Base-by-base conservation (phyloP, 2,888 invertebrate species). In the Archips xylosteana region DNA sequence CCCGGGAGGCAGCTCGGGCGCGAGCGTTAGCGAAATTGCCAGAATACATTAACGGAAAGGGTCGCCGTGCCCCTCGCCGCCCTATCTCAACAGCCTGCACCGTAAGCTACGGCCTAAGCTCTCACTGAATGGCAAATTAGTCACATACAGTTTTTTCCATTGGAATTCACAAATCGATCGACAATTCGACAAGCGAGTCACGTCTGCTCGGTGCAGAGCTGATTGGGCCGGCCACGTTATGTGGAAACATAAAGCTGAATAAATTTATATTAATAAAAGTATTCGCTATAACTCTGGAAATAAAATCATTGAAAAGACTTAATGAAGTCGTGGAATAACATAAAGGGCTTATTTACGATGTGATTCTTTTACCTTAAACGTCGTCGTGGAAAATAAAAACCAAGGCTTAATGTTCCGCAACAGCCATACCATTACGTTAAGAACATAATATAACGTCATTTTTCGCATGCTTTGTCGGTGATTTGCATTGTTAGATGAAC, bases 1-100 rank as follows among this genome's bases (percentile, higher is more conserved):
- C 86, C 84, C 83, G 80, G 82, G 83, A 80, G 83, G 78, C 74
- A 70, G 75, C 77, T 76, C 75, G 75, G 70, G 71, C 73, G 75
- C 73, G 77, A 78, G 82, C 85, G 85, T 84, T 85, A 81, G 88
- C 82, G 84, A 88, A 91, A 92, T 91, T 90, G 87, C 87, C 87
- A 82, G 92, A 92, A 92, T 92, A 91, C 88, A 92, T 92, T 91
- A 92, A 85, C 82, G 82, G 80, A 80, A 83, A 86, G 86, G 85
- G 86, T 83, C 84, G 81, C 74, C 85, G 63, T 79, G 73, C 75
- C 69, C 49, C 65, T 39, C 61, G 45, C 79, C 85, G 87, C 88
- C 89, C 91, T 91, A 91, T 91, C 90, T 89, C 89, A 88, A 91
- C 90, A 87, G 83, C 85, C 84, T 84, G 87, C 83, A 82, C 81